These are phyloP conservation scores for Amphipyra berbera DNA, from an alignment of 2,888 invertebrate species.

Conservation along the genomic window DNA sequence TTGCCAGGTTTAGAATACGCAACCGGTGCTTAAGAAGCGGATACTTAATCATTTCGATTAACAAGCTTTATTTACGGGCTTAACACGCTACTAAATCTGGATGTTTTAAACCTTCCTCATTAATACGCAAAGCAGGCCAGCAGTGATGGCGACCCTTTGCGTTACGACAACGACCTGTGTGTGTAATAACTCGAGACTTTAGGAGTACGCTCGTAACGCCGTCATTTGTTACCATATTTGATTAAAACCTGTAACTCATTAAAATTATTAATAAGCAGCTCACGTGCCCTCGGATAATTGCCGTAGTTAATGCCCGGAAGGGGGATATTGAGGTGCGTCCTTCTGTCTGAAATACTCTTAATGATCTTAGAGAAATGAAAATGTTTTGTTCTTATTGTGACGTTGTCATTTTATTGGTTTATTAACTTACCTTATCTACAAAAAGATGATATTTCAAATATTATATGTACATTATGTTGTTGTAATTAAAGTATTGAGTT, in stretches of 20 bases:
- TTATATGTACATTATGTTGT: no score
- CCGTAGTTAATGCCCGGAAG: conserved; percentile 20
- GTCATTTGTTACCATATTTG: conserved; percentile 62
- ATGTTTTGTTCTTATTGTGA: not conserved
- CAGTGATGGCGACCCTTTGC: conserved; percentile 43
- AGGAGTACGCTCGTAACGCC: conserved; percentile 43
- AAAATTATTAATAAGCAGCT: conserved; percentile 49
- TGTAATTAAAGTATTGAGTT: not conserved
- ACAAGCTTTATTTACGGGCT: conserved; percentile 76
- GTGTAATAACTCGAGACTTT: conserved; percentile 53
- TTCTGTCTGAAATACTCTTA: conserved; percentile 13
- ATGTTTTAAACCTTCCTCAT: conserved; percentile 69
- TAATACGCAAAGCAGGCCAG: conserved; percentile 68
- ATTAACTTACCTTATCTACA: no score
- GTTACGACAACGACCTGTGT: conserved; percentile 49
- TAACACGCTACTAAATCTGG: conserved; percentile 78
- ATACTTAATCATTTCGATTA: conserved; percentile 64
- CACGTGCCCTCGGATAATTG: conserved; percentile 34
- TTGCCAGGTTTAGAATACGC: no score
- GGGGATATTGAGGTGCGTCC: not conserved
- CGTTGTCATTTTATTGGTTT: not conserved
- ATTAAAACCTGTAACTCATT: conserved; percentile 59
- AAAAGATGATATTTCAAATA: no score
- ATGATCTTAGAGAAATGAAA: conserved; percentile 10
- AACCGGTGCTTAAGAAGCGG: no score